Percentiles rank a stretch among this genome's conserved stretches.
These are phyloP conservation scores for Nothocercus nigrocapillus DNA, from an alignment of 2,113 vertebrate genomes.

Conservation along the genomic window DNA sequence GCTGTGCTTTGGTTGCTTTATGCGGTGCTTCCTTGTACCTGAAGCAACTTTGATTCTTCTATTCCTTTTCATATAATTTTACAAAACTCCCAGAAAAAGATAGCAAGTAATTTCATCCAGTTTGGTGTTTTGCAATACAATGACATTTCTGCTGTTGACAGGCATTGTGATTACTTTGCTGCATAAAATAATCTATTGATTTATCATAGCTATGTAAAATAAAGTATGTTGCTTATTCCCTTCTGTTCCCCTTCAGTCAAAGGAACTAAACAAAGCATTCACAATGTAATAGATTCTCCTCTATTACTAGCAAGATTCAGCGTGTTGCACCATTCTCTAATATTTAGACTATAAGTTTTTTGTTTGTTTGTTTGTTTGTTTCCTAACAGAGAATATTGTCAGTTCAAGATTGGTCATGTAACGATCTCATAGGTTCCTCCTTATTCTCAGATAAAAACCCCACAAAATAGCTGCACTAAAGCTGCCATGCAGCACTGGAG, in stretches of 20 bases:
- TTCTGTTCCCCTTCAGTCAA: not conserved
- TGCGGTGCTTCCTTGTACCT: not conserved
- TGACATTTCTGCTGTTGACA: not conserved
- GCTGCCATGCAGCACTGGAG: not conserved
- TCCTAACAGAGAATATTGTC: not conserved
- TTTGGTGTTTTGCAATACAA: not conserved
- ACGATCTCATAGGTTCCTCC: not conserved
- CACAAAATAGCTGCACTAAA: not conserved
- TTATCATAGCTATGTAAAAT: not conserved
- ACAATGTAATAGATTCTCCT: not conserved
- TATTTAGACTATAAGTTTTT: not conserved
- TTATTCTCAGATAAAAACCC: not conserved
- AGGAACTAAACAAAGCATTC: not conserved
- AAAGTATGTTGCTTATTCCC: not conserved
- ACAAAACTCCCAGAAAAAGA: not conserved
- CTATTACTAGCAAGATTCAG: not conserved
- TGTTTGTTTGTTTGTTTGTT: not conserved
- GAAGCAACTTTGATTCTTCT: not conserved
- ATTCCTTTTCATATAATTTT: not conserved
- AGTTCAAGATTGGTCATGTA: not conserved
- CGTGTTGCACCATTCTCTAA: not conserved
- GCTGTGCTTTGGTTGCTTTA: not conserved
- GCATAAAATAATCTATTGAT: accelerated
- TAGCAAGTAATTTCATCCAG: not conserved
- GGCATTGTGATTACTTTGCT: not conserved